Base-by-base conservation (phyloP, 2,888 invertebrate genomes). In the Polydrusus cervinus region DNA sequence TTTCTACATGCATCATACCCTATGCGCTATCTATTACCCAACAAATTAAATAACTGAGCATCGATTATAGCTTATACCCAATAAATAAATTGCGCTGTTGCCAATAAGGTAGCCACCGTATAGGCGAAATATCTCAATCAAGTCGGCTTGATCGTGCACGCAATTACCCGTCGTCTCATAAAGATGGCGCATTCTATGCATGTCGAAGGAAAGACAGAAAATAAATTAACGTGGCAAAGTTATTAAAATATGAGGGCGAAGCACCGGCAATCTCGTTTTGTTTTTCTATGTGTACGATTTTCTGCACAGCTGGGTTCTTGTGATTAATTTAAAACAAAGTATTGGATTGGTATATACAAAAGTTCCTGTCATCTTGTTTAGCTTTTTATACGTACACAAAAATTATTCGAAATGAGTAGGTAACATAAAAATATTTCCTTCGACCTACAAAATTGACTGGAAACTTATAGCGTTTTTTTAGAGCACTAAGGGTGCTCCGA, bases 101-200 rank as follows among this genome's bases (percentile, higher is more conserved):
- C 60, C 72, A 72, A 34, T 66, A 72, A 66, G 60, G 72, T 66
- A 72, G 71, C 64, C 68, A 65, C 51, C 61, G 60, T 69, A 70
- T 74, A 74, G 77, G 82, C 81, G 83, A 82, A 85, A 85, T 85
- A 86, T 86, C 86, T 86, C 85, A 86, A 86, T 86, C 85, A 83
- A 83, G 83, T 53, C 45, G 65, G 16, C 40, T 55, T 30, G 81
- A 83, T 81, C 79, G 75, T 79, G 79, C 85, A 86, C 86, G 85
- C 85, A 85, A 86, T 86, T 85, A 85, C 84, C 84, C 82, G 83
- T 83, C 80, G 82, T 76, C 80, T 80, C 83, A 81, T 86, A 85
- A 85, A 86, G 78, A 82, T 81, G 78, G 82, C 82, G 78, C 80
- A 84, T 83, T 84, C 82, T 83, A 82, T 83, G 82, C 81, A 83